These are phyloP conservation scores for Climacteris rufus DNA, from an alignment of 2,113 vertebrate genomes.

Conservation along the genomic window DNA sequence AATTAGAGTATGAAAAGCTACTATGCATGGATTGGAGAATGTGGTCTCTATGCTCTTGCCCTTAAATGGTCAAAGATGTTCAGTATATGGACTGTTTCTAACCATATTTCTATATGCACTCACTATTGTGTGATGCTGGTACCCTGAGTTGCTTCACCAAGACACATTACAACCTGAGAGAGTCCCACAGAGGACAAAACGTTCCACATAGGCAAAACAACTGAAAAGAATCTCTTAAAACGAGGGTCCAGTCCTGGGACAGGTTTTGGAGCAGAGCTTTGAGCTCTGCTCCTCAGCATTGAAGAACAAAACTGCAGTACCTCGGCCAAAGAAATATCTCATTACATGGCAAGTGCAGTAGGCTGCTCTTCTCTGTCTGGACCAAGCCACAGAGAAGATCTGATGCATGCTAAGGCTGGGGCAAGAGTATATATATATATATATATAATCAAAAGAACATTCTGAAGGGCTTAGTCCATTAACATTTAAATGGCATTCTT, in stretches of 20 bases:
- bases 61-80: not conserved
- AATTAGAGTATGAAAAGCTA: not conserved
- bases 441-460: too few relatives aligned
- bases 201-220: not conserved
- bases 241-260: not conserved
- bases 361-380: not conserved
- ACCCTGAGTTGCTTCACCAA: not conserved
- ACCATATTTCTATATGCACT: not conserved
- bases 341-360: not conserved
- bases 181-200: not conserved
- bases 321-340: not conserved
- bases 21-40: not conserved
- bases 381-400: not conserved
- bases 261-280: not conserved
- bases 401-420: rapidly evolving
- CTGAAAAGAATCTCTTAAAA: not conserved
- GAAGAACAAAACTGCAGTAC: not conserved
- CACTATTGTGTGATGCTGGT: not conserved
- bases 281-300: not conserved
- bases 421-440: rapidly evolving
- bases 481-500: not conserved
- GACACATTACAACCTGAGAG: not conserved
- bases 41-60: not conserved
- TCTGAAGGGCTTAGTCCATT: not conserved
- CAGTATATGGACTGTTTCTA: not conserved